Conservation (phyloP, 1,140 invertebrate species). For the Triops longicaudatus region DNA sequence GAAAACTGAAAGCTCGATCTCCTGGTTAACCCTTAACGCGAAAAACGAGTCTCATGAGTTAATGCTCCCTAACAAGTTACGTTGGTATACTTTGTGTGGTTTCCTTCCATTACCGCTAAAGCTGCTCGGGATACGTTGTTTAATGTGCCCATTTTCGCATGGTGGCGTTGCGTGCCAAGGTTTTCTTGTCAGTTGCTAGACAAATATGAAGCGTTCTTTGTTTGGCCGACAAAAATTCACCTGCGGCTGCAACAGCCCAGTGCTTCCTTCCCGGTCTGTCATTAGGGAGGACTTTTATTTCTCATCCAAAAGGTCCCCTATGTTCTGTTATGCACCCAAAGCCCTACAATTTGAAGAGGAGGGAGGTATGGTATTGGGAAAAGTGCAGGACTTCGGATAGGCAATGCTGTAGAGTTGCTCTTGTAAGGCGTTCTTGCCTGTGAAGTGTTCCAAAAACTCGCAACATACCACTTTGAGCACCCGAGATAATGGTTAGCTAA, state of each 20-base stretch:
- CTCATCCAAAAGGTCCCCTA: constrained; percentile 5
- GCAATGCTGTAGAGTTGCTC: not conserved
- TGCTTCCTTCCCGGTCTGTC: not conserved
- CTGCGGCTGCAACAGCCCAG: not conserved
- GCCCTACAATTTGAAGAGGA: not conserved
- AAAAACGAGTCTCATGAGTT: too few species aligned
- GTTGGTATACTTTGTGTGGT: not conserved
- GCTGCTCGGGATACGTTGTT: not conserved
- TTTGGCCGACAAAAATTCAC: not conserved
- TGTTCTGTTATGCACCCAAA: not conserved
- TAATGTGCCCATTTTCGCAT: not conserved
- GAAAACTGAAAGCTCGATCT: too few species aligned
- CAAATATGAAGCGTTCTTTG: constrained; percentile 2
- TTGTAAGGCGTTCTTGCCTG: not conserved
- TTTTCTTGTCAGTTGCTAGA: not conserved
- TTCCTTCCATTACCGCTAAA: not conserved
- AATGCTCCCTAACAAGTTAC: too few species aligned
- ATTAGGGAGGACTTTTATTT: constrained; percentile 12
- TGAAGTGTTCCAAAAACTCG: not conserved
- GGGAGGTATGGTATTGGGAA: not conserved
- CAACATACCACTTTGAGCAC: constrained; percentile 11
- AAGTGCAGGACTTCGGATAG: not conserved
- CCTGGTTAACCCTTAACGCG: too few species aligned
- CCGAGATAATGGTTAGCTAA: constrained; percentile 12
- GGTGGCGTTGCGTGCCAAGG: not conserved